A percentile compares a stretch with the other conserved stretches of the same genome.
Evolutionary conservation across 2,113 vertebrate genomes (phyloP).

Genomic region (Bujurquina vittata): DNA sequence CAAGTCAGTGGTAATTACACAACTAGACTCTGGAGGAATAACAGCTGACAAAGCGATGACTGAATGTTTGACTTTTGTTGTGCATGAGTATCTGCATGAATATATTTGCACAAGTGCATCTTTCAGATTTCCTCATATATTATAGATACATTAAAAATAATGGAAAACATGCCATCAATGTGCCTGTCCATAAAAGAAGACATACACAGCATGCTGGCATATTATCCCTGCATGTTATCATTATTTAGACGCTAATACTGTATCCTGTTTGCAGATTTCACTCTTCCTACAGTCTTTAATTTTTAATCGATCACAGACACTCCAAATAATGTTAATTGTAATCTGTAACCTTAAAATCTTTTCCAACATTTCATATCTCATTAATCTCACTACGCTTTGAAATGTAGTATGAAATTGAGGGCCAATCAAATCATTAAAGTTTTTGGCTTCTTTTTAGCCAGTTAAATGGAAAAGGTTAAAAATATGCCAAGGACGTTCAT

Average conservation of each 20-base stretch:
- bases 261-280: neutral
- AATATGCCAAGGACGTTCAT: neutral
- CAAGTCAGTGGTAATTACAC: conserved; percentile 17
- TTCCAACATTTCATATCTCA: neutral
- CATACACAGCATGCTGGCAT: neutral
- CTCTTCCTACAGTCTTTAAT: neutral
- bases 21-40: conserved; percentile 7
- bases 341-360: neutral
- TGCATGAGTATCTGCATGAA: neutral
- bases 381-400: neutral
- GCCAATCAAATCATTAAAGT: neutral
- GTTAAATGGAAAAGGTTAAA: neutral
- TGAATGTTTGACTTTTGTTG: neutral
- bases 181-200: neutral
- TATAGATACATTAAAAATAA: neutral
- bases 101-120: neutral
- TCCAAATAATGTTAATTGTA: neutral
- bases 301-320: neutral
- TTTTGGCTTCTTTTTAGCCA: neutral
- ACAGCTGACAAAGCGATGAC: conserved; percentile 30
- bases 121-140: neutral
- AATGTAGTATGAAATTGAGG: neutral
- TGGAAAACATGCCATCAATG: neutral
- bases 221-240: neutral
- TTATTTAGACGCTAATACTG: no score